These are phyloP conservation scores for Pelosia muscerda DNA, from an alignment of 2,888 invertebrate species.

Conservation along the genomic window DNA sequence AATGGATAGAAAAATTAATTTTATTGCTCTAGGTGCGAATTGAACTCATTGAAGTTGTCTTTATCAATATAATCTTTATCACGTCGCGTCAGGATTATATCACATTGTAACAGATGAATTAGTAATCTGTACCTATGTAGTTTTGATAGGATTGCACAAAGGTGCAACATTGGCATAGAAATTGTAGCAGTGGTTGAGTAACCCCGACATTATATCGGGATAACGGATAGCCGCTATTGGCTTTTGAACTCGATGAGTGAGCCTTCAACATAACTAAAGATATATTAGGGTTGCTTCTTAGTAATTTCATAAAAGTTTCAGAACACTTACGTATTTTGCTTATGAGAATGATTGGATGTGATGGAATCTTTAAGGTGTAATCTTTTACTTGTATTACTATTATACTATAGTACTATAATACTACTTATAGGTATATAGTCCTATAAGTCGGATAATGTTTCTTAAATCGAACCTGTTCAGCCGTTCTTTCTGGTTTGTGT, in stretches of 20 bases:
- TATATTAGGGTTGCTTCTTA: slow-evolving; percentile 39
- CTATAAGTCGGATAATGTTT: too few relatives aligned
- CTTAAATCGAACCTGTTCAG: too few relatives aligned
- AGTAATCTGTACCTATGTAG: background rate
- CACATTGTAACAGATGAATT: background rate
- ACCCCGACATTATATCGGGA: slow-evolving; percentile 63
- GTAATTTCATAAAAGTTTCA: slow-evolving; percentile 14
- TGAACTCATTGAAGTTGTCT: background rate
- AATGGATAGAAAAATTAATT: background rate
- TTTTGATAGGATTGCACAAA: slow-evolving; percentile 36
- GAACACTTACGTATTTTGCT: background rate
- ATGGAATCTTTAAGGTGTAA: too few relatives aligned
- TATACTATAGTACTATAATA: background rate
- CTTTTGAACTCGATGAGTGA: slow-evolving; percentile 85
- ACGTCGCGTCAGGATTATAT: background rate
- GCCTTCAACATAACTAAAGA: slow-evolving; percentile 66
- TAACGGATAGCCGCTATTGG: slow-evolving; percentile 76
- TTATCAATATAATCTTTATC: too few relatives aligned
- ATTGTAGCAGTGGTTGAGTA: slow-evolving; percentile 67
- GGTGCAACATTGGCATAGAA: slow-evolving; percentile 40
- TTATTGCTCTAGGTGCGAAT: background rate
- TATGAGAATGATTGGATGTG: background rate
- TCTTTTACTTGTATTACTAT: background rate
- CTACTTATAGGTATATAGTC: too few relatives aligned
- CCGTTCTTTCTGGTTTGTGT: too few relatives aligned